Base-by-base conservation (phyloP, 2,888 invertebrate genomes). In the Scaptomyza flava region DNA sequence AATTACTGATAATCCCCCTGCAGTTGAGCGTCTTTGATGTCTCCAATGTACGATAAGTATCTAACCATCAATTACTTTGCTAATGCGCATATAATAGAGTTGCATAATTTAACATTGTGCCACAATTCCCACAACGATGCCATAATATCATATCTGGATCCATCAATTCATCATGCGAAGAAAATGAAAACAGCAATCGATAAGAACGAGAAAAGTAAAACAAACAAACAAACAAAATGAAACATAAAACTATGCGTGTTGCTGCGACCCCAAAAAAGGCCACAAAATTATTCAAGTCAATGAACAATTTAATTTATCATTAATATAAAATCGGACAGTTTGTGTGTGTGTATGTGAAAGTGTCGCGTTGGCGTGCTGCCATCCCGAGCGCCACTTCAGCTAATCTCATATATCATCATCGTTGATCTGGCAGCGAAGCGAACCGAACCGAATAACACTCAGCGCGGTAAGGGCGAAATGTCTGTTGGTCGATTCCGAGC, bases 221-320 rank as follows among this genome's bases (percentile, higher is more conserved):
- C 4, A 23, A 23, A 23, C 3, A 12, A 46, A 20, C 20, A 8
- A 6, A 27, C 27, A n/a, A 63, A 12, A 11, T 5, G 33, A 12
- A 27, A 48, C 14, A 34, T 48, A 56, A 45, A 81, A 83, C 78
- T 86, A 81, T 81, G 59, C 66, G 48, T 45, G 54, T 46, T 57
- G 77, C 54, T 57, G 77, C 54, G 61, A 63, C 64, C 82, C 78
- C 78, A 68, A 65, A 67, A 79, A 17, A 17, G 17, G 82, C 79
- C 82, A 87, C 83, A 80, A 74, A 84, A 84, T 84, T 87, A 84
- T 85, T 88, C 85, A 86, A 85, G 84, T 88, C 85, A 85, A 88
- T 85, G 85, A 85, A 86, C 85, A 85, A 85, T 85, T 88, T 85
- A 88, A 88, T 85, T 88, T 85, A 88, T 88, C 89, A 87, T 85